A percentile compares a stretch with the other conserved stretches of the same genome.
These are phyloP conservation scores for Sesia bembeciformis DNA, from an alignment of 2,888 invertebrate species.

Conservation along the genomic window DNA sequence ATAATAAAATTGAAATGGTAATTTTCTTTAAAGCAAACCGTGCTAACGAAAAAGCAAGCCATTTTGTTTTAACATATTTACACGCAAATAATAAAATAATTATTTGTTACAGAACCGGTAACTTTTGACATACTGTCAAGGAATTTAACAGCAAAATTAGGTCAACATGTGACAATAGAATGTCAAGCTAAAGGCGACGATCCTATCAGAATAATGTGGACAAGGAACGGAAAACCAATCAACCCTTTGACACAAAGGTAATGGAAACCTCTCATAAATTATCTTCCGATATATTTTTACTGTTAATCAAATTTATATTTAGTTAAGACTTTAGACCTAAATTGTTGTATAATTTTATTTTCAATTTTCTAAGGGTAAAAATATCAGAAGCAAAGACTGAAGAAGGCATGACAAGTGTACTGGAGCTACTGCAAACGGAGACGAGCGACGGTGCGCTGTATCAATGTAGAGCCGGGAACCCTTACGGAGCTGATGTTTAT, in stretches of 20 bases:
- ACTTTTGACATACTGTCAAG: constrained; percentile 81
- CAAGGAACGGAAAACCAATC: constrained; percentile 81
- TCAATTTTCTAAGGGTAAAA: constrained; percentile 38
- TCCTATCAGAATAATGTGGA: constrained; percentile 88
- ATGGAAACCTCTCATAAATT: not conserved
- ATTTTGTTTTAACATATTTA: too few species aligned
- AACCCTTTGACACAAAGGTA: constrained; percentile 73
- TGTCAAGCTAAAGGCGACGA: constrained; percentile 90
- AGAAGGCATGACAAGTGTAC: constrained; percentile 52
- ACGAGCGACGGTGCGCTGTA: constrained; percentile 60
- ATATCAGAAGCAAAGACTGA: constrained; percentile 63
- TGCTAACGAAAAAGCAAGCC: too few species aligned
- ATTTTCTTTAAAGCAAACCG: too few species aligned
- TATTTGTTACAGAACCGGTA: constrained; percentile 78
- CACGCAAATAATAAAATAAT: not conserved
- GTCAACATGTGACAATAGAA: constrained; percentile 82
- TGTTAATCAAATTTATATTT: too few species aligned
- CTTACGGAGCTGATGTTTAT: constrained; percentile 59
- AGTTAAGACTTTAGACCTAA: too few species aligned
- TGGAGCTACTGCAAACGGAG: constrained; percentile 58
- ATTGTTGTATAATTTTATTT: too few species aligned
- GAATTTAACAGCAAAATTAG: constrained; percentile 84
- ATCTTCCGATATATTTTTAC: too few species aligned
- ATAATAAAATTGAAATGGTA: too few species aligned
- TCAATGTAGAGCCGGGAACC: constrained; percentile 65